These are phyloP conservation scores for Drosophila quasianomalipes DNA, from an alignment of 2,888 invertebrate genomes.

Conservation along the genomic window DNA sequence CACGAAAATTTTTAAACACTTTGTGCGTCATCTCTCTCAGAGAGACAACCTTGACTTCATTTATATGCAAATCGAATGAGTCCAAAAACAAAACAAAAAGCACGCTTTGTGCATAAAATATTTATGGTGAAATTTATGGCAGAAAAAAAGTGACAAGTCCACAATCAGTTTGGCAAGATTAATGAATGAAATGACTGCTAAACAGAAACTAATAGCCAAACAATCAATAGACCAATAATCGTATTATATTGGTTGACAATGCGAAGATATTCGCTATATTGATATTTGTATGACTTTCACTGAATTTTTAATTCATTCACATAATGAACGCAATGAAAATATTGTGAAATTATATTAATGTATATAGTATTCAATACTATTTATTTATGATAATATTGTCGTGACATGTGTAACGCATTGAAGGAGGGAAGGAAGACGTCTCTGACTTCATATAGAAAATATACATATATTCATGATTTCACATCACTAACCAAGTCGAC, in stretches of 20 bases:
- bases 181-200: slow-evolving; percentile 2
- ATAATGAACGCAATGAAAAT: background rate
- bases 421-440: background rate
- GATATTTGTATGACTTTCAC: slow-evolving; percentile 16
- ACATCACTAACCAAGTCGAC: background rate
- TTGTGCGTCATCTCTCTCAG: slow-evolving; percentile 55
- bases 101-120: slow-evolving; percentile 27
- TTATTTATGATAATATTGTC: background rate
- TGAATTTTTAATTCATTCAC: background rate
- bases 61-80: slow-evolving; percentile 63
- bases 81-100: slow-evolving; percentile 24
- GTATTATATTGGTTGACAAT: background rate
- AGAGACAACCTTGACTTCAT: slow-evolving; percentile 70
- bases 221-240: background rate
- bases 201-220: background rate
- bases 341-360: background rate
- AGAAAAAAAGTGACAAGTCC: background rate
- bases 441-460: background rate
- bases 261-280: slow-evolving; percentile 1
- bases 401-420: background rate
- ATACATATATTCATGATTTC: background rate
- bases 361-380: background rate
- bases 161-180: background rate
- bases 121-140: slow-evolving; percentile 58
- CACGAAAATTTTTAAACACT: slow-evolving; percentile 38